These are phyloP conservation scores for Amphiprion ocellaris DNA, from an alignment of 2,113 vertebrate species.

Conservation along the genomic window DNA sequence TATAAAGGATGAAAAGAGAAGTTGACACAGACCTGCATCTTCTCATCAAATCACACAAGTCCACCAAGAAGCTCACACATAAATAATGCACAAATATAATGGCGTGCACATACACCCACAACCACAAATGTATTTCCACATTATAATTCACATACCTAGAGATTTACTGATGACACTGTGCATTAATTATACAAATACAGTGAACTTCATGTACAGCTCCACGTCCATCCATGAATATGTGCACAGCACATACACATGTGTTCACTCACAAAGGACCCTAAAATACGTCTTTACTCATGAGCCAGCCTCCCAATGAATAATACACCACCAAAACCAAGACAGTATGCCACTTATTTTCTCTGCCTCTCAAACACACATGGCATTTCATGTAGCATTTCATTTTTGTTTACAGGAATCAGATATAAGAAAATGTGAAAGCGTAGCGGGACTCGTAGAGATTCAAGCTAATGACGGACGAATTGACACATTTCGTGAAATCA, in stretches of 20 bases:
- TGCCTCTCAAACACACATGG: slow-evolving; percentile 18
- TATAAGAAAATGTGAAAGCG: slow-evolving; percentile 60
- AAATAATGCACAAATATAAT: slow-evolving; percentile 67
- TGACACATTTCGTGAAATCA: slow-evolving; percentile 60
- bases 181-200: slow-evolving; percentile 81
- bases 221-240: slow-evolving; percentile 41
- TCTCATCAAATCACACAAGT: slow-evolving; percentile 78
- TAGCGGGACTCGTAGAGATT: slow-evolving; percentile 33
- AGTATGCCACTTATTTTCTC: slow-evolving; percentile 38
- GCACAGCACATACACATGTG: slow-evolving; percentile 14
- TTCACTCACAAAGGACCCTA: slow-evolving; percentile 40
- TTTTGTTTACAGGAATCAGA: slow-evolving; percentile 67
- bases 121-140: slow-evolving; percentile 47
- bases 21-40: slow-evolving; percentile 77
- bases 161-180: slow-evolving; percentile 70
- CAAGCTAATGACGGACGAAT: slow-evolving; percentile 49
- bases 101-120: slow-evolving; percentile 20
- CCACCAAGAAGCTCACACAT: slow-evolving; percentile 67
- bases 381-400: slow-evolving; percentile 66
- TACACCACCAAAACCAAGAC: slow-evolving; percentile 62
- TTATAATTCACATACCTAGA: slow-evolving; percentile 71
- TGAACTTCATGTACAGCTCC: slow-evolving; percentile 63
- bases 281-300: slow-evolving; percentile 63
- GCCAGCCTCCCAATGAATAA: slow-evolving; percentile 66
- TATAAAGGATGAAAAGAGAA: slow-evolving; percentile 69